A percentile compares a stretch with the other conserved stretches of the same genome.
phyloP scores from a whole-genome alignment of 1,140 invertebrate genomes.

The Apis florea region DNA sequence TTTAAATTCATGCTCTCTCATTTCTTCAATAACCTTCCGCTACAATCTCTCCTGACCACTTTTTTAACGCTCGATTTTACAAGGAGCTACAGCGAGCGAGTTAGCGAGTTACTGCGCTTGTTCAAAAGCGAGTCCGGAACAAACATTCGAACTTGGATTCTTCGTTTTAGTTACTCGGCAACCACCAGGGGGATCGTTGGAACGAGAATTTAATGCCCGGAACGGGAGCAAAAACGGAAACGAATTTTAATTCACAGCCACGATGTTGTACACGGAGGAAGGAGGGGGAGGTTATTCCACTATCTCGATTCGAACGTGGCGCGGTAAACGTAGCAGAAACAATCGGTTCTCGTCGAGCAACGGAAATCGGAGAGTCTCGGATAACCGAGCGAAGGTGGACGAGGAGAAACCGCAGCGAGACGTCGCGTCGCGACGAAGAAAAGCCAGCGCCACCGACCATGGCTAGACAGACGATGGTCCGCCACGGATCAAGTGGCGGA shows the following conservation, averaged over 20 bases:
- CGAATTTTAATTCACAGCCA: constrained; percentile 19
- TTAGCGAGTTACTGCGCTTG: no score
- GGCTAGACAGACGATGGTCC: constrained; percentile 33
- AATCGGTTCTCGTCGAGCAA: constrained; percentile 46
- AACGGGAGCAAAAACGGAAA: neutral
- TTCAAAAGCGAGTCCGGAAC: neutral
- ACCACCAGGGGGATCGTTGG: neutral
- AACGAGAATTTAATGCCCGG: constrained; percentile 19
- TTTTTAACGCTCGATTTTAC: constrained; percentile 15
- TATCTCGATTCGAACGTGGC: neutral
- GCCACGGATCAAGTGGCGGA: constrained; percentile 71
- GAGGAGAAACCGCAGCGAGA: constrained; percentile 63
- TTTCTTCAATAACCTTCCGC: constrained; percentile 6
- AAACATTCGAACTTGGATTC: neutral
- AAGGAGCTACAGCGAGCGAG: neutral
- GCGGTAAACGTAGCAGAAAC: constrained; percentile 53
- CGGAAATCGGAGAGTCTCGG: constrained; percentile 57
- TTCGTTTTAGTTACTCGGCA: neutral
- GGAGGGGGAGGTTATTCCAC: neutral
- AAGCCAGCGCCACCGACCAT: constrained; percentile 5
- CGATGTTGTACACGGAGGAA: neutral
- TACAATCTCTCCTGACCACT: neutral
- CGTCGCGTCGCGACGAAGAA: constrained; percentile 36
- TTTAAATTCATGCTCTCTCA: neutral
- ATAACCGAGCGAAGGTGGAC: constrained; percentile 45